A percentile compares a stretch with the other conserved stretches of the same genome.
These are phyloP conservation scores for Mellivora capensis DNA, from an alignment of 2,113 vertebrate species.

Conservation along the genomic window DNA sequence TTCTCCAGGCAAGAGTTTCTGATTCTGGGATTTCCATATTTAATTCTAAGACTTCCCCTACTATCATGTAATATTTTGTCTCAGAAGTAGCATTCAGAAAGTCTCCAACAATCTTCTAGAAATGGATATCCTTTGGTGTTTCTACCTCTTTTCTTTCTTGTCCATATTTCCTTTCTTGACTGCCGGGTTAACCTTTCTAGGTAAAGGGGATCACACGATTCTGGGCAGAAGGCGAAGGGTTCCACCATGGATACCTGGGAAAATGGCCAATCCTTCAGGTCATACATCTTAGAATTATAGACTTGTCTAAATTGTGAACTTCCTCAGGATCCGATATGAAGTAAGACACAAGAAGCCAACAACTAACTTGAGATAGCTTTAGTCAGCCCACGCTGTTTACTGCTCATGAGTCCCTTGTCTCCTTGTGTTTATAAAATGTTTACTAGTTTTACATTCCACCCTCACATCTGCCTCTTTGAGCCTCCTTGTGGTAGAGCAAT, in stretches of 20 bases:
- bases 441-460: neutral
- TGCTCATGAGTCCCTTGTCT: neutral
- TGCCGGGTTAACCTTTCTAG: neutral
- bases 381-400: neutral
- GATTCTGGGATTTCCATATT: neutral
- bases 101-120: neutral
- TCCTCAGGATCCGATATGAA: neutral
- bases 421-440: neutral
- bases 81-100: neutral
- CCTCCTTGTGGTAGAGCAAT: neutral
- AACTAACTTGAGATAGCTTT: neutral
- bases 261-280: neutral
- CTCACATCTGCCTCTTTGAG: conserved; percentile 15
- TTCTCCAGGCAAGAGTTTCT: neutral
- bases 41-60: neutral
- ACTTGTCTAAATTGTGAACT: neutral
- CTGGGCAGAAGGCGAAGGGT: neutral
- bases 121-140: neutral
- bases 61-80: neutral
- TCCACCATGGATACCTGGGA: neutral
- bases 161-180: neutral
- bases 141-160: neutral
- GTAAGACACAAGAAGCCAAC: neutral
- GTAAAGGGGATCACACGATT: neutral
- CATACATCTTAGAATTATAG: neutral